Evolutionary conservation across 1,140 invertebrate genomes (phyloP).

Genomic region (Platyscapa corneri): DNA sequence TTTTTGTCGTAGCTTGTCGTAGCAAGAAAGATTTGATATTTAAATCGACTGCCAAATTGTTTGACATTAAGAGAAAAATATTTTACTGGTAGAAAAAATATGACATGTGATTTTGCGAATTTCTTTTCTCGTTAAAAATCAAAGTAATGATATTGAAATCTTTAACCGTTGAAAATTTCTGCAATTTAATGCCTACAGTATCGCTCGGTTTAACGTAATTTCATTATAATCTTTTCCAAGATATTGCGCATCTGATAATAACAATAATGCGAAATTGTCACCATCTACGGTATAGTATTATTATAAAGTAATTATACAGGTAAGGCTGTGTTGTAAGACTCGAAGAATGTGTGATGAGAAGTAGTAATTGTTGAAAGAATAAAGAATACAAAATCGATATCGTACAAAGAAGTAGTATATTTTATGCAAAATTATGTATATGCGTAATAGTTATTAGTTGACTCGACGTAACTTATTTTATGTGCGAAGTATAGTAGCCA

Average conservation of each 20-base stretch:
- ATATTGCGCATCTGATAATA: not conserved
- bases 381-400: constrained; percentile 23
- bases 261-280: not conserved
- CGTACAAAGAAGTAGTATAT: constrained; percentile 11
- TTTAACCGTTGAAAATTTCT: not conserved
- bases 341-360: constrained; percentile 26
- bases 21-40: not conserved
- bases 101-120: not conserved
- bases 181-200: not conserved
- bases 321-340: constrained; percentile 11
- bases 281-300: not conserved
- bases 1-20: not conserved
- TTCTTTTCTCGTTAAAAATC: not conserved
- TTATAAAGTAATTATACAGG: constrained; percentile 3
- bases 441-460: constrained; percentile 3
- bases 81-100: not conserved
- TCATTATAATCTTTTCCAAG: not conserved
- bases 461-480: not conserved
- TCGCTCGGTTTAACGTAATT: not conserved
- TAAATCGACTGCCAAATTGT: not conserved
- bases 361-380: constrained; percentile 21
- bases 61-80: not conserved
- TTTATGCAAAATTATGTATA: constrained; percentile 19
- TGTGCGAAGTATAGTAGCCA: constrained; percentile 11
- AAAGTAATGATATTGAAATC: not conserved